Percentiles rank a stretch among this genome's conserved stretches.
Evolutionary conservation across 1,140 invertebrate genomes (phyloP).

Genomic region (Dendroctonus ponderosae): DNA sequence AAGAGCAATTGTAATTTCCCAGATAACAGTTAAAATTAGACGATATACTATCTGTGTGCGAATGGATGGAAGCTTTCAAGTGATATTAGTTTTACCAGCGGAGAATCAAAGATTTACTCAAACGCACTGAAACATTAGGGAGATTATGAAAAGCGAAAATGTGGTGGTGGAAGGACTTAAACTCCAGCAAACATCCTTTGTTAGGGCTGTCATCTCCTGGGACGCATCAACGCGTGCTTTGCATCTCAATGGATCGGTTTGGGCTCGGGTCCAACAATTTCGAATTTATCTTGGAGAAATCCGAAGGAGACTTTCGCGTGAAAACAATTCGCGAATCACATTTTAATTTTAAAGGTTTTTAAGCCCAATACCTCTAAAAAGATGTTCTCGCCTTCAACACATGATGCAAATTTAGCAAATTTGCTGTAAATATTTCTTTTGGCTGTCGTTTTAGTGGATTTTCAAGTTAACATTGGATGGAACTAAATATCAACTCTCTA

Average conservation of each 20-base stretch:
- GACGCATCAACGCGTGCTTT: slow-evolving; percentile 3
- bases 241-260: slow-evolving; percentile 2
- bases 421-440: too few relatives aligned
- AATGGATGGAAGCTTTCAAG: background rate
- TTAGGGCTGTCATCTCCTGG: slow-evolving; percentile 1
- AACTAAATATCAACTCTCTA: too few relatives aligned
- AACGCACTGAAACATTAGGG: background rate
- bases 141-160: slow-evolving; percentile 9
- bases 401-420: too few relatives aligned
- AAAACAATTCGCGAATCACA: background rate
- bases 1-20: background rate
- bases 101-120: too few relatives aligned
- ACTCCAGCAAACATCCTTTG: background rate
- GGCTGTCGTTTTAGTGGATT: too few relatives aligned
- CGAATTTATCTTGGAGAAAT: slow-evolving; percentile 1
- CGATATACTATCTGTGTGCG: background rate
- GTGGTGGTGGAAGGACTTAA: slow-evolving; percentile 1
- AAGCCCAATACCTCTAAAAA: too few relatives aligned
- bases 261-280: slow-evolving; percentile 2
- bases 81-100: too few relatives aligned
- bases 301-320: background rate
- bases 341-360: too few relatives aligned
- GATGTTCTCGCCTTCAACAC: too few relatives aligned
- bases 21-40: background rate
- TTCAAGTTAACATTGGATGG: too few relatives aligned